A percentile compares a stretch with the other conserved stretches of the same genome.
Conservation (phyloP, 2,797 vertebrate genomes). For the Cheirogaleus major region DNA sequence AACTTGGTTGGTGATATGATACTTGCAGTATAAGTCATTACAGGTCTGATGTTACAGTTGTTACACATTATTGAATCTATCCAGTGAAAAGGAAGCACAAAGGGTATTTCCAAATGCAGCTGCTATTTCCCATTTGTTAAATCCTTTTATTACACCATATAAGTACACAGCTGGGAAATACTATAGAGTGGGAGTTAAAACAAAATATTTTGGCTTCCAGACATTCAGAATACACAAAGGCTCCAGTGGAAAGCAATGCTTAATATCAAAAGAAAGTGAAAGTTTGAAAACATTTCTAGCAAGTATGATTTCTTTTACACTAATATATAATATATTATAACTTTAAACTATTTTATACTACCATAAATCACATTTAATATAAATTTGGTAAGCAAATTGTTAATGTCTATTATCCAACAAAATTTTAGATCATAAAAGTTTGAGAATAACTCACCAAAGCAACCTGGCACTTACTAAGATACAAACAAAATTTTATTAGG, state of each 20-base stretch:
- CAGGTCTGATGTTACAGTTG: conserved; percentile 85
- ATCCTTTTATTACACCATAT: conserved; percentile 87
- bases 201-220: conserved; percentile 89
- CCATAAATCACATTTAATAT: conserved; percentile 63
- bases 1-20: conserved; percentile 77
- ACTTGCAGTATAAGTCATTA: conserved; percentile 80
- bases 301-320: conserved; percentile 77
- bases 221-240: conserved; percentile 86
- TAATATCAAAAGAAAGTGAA: conserved; percentile 86
- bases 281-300: conserved; percentile 87
- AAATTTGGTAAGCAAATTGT: conserved; percentile 38
- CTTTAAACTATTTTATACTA: conserved; percentile 78
- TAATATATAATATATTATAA: conserved; percentile 68
- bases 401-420: conserved; percentile 57
- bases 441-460: conserved; percentile 18
- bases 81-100: conserved; percentile 85
- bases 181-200: conserved; percentile 87
- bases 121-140: conserved; percentile 89
- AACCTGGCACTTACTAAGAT: conserved; percentile 43
- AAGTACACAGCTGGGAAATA: conserved; percentile 89
- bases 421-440: conserved; percentile 53
- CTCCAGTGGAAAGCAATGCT: conserved; percentile 84
- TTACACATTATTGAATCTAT: conserved; percentile 86
- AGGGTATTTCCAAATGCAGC: conserved; percentile 88
- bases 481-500: conserved; percentile 38